Base-by-base conservation (phyloP, 1,140 invertebrate genomes). In the Batillaria attramentaria region DNA sequence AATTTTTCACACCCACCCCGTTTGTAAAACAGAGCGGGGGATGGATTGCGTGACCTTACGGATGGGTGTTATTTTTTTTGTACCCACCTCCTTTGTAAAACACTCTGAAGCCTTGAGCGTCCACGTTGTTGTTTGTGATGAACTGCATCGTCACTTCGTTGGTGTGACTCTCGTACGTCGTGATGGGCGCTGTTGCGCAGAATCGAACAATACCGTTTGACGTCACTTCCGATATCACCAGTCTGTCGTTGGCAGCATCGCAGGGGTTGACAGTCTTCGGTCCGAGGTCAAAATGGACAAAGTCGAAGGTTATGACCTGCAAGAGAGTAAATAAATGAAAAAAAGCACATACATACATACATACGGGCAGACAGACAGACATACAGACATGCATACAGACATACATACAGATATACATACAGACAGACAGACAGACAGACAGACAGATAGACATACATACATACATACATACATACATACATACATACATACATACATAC, bases 241-340 rank as follows among this genome's bases (percentile, higher is more conserved):
- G 79, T 37, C 80, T 70, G 50, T 88, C 87, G 46, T 81, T 84
- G 28, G 39, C 62, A 1, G 31, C 24, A 50, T 79, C 79, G 77
- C 87, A 88, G 4, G 83, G 81, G 31, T 84, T 81, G 13, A 72
- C 60, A 0, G 70, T 57, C 24, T 79, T 68, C 0, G 62, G 77
- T 24, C 87, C 87, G 20, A 88, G 84, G 68, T 87, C 83, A 37
- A 88, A 83, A 62, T 88, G 86, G 39, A 82, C 78, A 43, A 88
- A 82, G 18, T 81, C 80, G 42, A 87, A 81, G 4, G 77, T 79
- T 28, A 88, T 82, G 3, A 88, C 83, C 87, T 88, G 78, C 16
- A 18, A 66, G 13, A 66, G 16, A 66, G 16, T 66, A 24, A 20
- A 18, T 31, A 66, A 20, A 24, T 1, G 31, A 20, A 54, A 16